phyloP scores from a whole-genome alignment of 92 coral and sea anemone species.

The Hydrozoanthus gracilis region DNA sequence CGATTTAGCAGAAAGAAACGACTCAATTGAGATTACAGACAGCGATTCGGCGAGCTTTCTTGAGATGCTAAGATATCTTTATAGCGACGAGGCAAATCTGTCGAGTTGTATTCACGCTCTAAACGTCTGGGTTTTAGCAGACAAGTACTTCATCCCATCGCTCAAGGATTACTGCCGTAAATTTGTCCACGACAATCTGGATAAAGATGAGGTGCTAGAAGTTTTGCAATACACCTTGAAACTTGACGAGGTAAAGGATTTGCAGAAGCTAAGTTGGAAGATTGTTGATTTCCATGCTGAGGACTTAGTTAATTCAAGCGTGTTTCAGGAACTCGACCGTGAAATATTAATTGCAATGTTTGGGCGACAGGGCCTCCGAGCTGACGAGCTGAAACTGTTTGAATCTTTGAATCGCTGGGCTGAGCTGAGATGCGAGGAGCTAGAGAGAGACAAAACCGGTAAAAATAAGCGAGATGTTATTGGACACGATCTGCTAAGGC shows the following conservation, averaged over 20 bases:
- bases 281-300: slow-evolving; percentile 32
- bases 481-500: not conserved
- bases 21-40: slow-evolving; percentile 27
- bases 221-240: slow-evolving; percentile 1
- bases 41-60: slow-evolving; percentile 28
- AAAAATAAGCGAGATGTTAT: slow-evolving; percentile 4
- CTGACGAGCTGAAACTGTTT: slow-evolving; percentile 5
- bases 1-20: slow-evolving; percentile 27
- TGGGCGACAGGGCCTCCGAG: not conserved
- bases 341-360: not conserved
- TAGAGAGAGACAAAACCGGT: not conserved
- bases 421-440: not conserved
- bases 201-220: slow-evolving; percentile 7
- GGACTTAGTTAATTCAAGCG: slow-evolving; percentile 7
- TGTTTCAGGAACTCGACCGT: slow-evolving; percentile 2
- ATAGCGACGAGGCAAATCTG: slow-evolving; percentile 1
- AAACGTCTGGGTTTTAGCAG: slow-evolving; percentile 10
- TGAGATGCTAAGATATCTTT: slow-evolving; percentile 23
- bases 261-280: not conserved
- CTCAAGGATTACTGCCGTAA: slow-evolving; percentile 3
- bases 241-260: not conserved
- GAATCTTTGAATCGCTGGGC: slow-evolving; percentile 4
- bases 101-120: not conserved
- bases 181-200: slow-evolving; percentile 19
- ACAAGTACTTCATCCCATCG: slow-evolving; percentile 39